Base-by-base conservation (phyloP, 2,888 invertebrate species). In the Apodemia mormo region DNA sequence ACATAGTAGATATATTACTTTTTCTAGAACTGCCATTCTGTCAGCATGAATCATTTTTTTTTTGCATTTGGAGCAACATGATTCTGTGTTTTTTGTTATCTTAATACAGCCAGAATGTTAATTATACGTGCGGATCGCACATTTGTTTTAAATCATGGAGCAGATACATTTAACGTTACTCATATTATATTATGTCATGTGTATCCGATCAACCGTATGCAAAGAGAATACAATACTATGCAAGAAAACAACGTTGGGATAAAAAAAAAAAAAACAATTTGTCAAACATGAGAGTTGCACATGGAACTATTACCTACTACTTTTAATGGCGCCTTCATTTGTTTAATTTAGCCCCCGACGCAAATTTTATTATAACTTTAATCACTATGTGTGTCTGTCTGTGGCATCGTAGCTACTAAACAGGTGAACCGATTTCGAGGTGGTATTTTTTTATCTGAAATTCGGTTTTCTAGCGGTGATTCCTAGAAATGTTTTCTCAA, bases 81-180 rank as follows among this genome's bases (percentile, higher is more conserved):
- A 58, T 58, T 58, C 58, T 30, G 58, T 58, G 30, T 58, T 58
- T 58, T 58, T 58, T 58, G 30, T 58, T 58, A 58, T 58, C 58
- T 58, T 52, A 58, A 58, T 10, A 58, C 29, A 29, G 58, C 22
- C 58, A 58, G 29, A 58, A 29, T 14, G 52, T 52, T 5, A 49
- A 14, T 14, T 52, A 52, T 52, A 52, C n/a, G 52, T 52, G 52
- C 4, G 52, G 52, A 52, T n/a, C n/a, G n/a, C 52, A 52, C 52
- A n/a, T 52, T 52, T 52, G 49, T 49, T 49, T 49, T n/a, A 14
- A 14, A 49, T 49, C 5, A 49, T 49, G 49, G 49, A 49, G 14
- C 49, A 14, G 49, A 49, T 49, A 49, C 14, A 14, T 14, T 14
- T 14, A 49, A 49, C 14, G n/a, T 49, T 49, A 49, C 4, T 14